A percentile compares a stretch with the other conserved stretches of the same genome.
Conservation (phyloP, 1,140 invertebrate genomes). For the Apis laboriosa region DNA sequence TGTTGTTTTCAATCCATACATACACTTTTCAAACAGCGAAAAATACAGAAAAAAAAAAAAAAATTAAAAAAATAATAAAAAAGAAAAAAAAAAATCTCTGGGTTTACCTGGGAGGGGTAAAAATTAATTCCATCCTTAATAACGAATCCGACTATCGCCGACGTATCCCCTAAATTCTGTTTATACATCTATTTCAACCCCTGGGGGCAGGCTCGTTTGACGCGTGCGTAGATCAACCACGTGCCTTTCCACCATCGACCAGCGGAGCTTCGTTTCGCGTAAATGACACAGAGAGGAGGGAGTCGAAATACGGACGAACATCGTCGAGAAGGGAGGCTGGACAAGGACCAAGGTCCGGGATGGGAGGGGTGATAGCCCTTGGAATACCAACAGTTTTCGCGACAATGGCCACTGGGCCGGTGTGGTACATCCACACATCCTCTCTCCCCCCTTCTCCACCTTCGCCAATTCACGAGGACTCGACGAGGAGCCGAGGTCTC, state of each 20-base stretch:
- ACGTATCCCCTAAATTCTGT: neutral
- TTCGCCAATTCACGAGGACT: neutral
- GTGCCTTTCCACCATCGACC: conserved; percentile 53
- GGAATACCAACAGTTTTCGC: conserved; percentile 27
- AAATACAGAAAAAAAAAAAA: too few species aligned
- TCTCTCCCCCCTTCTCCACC: neutral
- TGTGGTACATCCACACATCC: neutral
- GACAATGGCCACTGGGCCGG: conserved; percentile 24
- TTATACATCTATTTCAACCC: conserved; percentile 1
- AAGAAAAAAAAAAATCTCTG: neutral
- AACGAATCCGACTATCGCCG: neutral
- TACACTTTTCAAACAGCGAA: too few species aligned
- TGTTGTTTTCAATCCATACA: too few species aligned
- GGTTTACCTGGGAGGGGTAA: too few species aligned
- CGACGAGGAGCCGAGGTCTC: neutral
- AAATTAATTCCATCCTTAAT: neutral
- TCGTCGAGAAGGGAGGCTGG: conserved; percentile 18
- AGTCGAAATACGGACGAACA: conserved; percentile 37
- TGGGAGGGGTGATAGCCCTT: neutral
- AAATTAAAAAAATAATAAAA: neutral
- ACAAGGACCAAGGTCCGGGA: neutral
- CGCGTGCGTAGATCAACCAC: conserved; percentile 41
- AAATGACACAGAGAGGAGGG: conserved; percentile 36
- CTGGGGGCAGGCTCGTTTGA: neutral
- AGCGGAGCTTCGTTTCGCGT: conserved; percentile 50